A percentile compares a stretch with the other conserved stretches of the same genome.
phyloP scores from a whole-genome alignment of 2,797 vertebrate genomes.

The Zalophus californianus region DNA sequence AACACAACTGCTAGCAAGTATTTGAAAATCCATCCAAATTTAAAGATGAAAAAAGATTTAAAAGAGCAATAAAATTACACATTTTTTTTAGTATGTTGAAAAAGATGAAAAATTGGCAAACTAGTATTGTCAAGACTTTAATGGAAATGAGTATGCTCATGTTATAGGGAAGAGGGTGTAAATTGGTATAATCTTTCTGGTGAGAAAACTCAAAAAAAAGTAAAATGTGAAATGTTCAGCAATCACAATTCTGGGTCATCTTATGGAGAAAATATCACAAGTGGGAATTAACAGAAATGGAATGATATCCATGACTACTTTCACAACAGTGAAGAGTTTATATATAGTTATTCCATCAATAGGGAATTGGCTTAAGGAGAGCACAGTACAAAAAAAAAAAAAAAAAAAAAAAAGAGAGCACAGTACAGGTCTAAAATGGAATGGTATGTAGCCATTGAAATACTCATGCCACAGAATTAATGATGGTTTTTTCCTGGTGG shows the following conservation, averaged over 20 bases:
- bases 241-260: neutral
- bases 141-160: neutral
- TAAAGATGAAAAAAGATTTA: neutral
- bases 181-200: neutral
- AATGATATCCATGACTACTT: neutral
- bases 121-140: neutral
- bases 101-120: neutral
- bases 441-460: rapidly evolving
- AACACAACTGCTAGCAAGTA: neutral
- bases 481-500: neutral
- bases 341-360: rapidly evolving
- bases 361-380: neutral
- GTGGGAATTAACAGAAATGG: neutral
- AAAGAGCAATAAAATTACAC: neutral
- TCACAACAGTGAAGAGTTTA: neutral
- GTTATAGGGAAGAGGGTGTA: neutral
- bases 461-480: neutral
- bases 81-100: neutral
- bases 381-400: too few species aligned
- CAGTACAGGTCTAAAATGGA: neutral
- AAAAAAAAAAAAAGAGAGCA: neutral
- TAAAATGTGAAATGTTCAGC: neutral
- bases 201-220: neutral
- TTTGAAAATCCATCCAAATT: conserved; percentile 6
- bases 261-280: neutral